A percentile compares a stretch with the other conserved stretches of the same genome.
Conservation (phyloP, 2,888 invertebrate genomes). For the Sialis lutaria region DNA sequence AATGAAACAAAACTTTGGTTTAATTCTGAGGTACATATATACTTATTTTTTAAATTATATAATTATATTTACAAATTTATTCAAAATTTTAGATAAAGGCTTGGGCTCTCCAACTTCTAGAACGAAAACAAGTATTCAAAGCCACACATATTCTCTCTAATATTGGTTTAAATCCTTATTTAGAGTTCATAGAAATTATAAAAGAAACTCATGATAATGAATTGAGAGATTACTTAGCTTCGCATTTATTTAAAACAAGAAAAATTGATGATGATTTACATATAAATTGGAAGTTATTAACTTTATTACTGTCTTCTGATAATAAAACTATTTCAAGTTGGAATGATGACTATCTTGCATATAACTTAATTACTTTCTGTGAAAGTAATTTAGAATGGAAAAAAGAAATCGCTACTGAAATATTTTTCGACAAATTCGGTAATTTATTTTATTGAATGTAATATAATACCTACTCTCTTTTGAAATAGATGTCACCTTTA, state of each 20-base stretch:
- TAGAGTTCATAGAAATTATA: conserved; percentile 38
- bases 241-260: conserved; percentile 37
- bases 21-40: conserved; percentile 30
- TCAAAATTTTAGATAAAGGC: conserved; percentile 31
- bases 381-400: conserved; percentile 28
- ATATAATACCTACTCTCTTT: background rate
- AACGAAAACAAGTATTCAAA: conserved; percentile 43
- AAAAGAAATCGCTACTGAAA: conserved; percentile 32
- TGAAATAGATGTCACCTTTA: background rate
- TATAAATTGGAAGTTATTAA: conserved; percentile 26
- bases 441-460: conserved; percentile 15
- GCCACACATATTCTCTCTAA: conserved; percentile 45
- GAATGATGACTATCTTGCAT: conserved; percentile 12
- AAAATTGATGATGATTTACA: conserved; percentile 20
- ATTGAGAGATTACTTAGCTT: conserved; percentile 46
- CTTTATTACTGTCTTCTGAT: conserved; percentile 16
- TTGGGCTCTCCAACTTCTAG: conserved; percentile 43
- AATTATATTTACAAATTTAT: background rate
- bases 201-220: conserved; percentile 36
- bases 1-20: conserved; percentile 36
- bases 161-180: conserved; percentile 37
- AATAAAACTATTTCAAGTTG: conserved; percentile 2
- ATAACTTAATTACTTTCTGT: conserved; percentile 8
- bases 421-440: conserved; percentile 41
- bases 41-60: background rate